phyloP scores from a whole-genome alignment of 1,140 invertebrate genomes.

The Bombus breviceps region DNA sequence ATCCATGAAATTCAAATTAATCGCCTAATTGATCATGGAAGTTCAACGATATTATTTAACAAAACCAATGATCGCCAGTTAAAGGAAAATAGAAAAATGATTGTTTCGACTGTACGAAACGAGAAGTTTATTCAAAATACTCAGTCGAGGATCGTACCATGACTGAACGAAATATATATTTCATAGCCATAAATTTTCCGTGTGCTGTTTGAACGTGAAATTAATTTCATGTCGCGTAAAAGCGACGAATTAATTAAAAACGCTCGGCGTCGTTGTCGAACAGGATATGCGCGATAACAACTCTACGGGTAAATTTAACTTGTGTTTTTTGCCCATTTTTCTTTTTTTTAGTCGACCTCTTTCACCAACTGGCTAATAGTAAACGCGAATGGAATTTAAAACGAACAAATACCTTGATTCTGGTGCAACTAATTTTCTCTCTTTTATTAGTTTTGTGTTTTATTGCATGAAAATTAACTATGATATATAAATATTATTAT shows the following conservation, averaged over 20 bases:
- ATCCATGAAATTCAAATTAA: not conserved
- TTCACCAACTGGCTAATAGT: not conserved
- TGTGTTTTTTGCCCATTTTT: not conserved
- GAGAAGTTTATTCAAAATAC: not conserved
- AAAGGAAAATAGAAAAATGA: not conserved
- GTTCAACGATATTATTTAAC: not conserved
- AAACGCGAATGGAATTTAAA: not conserved
- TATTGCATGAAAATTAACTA: not conserved
- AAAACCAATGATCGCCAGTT: not conserved
- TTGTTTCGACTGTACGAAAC: not conserved
- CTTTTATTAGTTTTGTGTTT: not conserved
- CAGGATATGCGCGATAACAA: not conserved
- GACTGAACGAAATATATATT: not conserved
- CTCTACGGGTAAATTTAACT: not conserved
- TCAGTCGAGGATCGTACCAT: no score
- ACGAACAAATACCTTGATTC: not conserved
- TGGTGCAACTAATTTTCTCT: not conserved
- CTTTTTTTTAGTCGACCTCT: not conserved
- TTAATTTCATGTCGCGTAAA: slow-evolving; percentile 7
- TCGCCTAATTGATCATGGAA: not conserved
- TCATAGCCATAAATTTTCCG: not conserved
- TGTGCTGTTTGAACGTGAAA: slow-evolving; percentile 24
- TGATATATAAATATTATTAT: no score
- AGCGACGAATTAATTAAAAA: slow-evolving; percentile 47
- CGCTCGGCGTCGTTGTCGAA: slow-evolving; percentile 13